Conservation (phyloP, 2,888 invertebrate species). For the Oeneis ivallda region DNA sequence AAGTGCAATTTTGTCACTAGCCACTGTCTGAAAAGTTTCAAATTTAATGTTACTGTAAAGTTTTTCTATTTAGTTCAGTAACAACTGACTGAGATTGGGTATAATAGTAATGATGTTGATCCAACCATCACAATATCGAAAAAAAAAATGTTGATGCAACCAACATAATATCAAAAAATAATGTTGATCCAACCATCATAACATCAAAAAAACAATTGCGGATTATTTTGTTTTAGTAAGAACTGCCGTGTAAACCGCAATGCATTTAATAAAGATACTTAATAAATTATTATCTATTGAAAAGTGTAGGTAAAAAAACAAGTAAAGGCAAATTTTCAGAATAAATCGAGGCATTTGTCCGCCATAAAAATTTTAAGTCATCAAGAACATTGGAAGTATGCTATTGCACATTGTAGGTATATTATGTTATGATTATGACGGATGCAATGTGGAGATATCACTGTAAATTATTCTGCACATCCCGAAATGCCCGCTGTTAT, state of each 20-base stretch:
- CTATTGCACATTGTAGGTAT: conserved; percentile 27
- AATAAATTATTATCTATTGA: conserved; percentile 36
- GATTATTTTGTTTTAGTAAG: conserved; percentile 26
- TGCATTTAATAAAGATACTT: conserved; percentile 65
- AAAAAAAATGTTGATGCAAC: conserved; percentile 37
- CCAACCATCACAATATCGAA: background rate
- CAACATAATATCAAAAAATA: no score
- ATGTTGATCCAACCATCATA: background rate
- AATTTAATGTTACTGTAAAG: background rate
- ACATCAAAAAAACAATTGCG: conserved; percentile 32
- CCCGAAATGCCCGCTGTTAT: conserved; percentile 61
- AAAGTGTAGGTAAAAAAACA: conserved; percentile 12
- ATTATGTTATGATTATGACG: conserved; percentile 14
- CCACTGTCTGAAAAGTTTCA: conserved; percentile 9
- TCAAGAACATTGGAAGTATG: conserved; percentile 26
- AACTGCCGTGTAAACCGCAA: conserved; percentile 76
- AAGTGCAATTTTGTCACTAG: conserved; percentile 15
- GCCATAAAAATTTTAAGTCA: conserved; percentile 1
- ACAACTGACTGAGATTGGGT: background rate
- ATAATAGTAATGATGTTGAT: background rate
- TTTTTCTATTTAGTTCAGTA: background rate
- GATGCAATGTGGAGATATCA: conserved; percentile 52
- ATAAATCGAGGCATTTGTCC: conserved; percentile 6
- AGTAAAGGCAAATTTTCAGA: background rate
- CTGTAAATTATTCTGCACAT: conserved; percentile 73